Conservation (phyloP, 2,888 invertebrate genomes). For the Leptinotarsa haldemani region DNA sequence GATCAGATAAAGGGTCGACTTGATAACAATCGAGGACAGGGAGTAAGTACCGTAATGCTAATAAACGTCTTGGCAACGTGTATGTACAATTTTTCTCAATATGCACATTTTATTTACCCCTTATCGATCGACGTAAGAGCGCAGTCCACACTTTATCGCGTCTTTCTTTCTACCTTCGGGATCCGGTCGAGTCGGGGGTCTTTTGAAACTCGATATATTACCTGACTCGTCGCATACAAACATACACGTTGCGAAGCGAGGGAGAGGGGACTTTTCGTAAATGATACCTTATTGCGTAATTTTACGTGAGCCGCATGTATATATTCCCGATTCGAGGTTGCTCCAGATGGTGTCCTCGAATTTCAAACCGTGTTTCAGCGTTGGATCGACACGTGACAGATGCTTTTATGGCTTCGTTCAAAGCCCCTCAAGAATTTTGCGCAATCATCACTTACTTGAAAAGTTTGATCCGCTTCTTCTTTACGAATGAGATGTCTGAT, state of each 20-base stretch:
- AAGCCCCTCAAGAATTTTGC: background rate
- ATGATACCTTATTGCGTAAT: conserved; percentile 19
- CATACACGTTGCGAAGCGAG: conserved; percentile 14
- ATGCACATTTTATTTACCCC: conserved; percentile 1
- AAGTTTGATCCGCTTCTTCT: background rate
- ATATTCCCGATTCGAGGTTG: conserved; percentile 11
- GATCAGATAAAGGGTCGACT: conserved; percentile 13
- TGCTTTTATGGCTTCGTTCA: conserved; percentile 5
- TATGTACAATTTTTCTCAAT: conserved; percentile 2
- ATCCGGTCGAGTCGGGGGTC: conserved; percentile 2
- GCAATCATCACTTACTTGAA: background rate
- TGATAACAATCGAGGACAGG: conserved; percentile 2
- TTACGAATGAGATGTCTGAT: too few species aligned
- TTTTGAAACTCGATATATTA: conserved; percentile 20
- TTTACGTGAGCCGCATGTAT: conserved; percentile 16
- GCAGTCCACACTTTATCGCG: conserved; percentile 9
- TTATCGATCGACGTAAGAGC: background rate
- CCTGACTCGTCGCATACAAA: conserved; percentile 17
- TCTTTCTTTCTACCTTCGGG: conserved; percentile 3
- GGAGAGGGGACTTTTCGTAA: background rate
- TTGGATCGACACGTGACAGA: conserved; percentile 4
- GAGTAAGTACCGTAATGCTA: background rate
- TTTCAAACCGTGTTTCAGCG: background rate
- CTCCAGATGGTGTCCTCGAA: conserved; percentile 19
- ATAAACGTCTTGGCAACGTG: conserved; percentile 8